A percentile compares a stretch with the other conserved stretches of the same genome.
These are phyloP conservation scores for Phylloscopus trochiloides DNA, from an alignment of 2,113 vertebrate genomes.

Conservation along the genomic window DNA sequence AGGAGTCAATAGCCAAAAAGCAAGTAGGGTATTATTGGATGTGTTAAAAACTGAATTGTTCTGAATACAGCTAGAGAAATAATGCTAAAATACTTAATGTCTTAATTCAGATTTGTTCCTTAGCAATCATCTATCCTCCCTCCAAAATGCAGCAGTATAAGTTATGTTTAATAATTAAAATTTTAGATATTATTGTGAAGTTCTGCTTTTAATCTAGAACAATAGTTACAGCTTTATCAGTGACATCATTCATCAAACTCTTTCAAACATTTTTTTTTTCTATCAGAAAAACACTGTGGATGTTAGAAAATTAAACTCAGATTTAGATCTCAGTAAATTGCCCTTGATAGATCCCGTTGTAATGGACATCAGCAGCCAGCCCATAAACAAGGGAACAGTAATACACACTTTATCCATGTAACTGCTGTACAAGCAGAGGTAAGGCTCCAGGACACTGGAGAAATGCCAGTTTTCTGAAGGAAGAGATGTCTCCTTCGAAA, in stretches of 20 bases:
- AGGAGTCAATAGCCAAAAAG: background rate
- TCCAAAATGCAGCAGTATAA: background rate
- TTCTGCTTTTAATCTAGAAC: slow-evolving; percentile 11
- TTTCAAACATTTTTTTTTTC: background rate
- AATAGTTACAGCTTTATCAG: background rate
- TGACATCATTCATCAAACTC: background rate
- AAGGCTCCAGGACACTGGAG: background rate
- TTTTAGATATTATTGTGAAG: background rate
- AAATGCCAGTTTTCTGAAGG: background rate
- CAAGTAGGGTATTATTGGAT: background rate
- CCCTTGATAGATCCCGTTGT: background rate
- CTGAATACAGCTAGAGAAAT: background rate
- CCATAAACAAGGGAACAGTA: background rate
- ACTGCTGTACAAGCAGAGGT: background rate
- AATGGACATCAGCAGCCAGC: background rate
- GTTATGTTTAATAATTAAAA: slow-evolving; percentile 31
- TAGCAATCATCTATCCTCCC: background rate
- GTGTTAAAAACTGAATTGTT: background rate
- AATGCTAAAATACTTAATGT: slow-evolving; percentile 3
- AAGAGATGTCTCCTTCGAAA: background rate
- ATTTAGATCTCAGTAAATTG: background rate
- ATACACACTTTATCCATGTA: background rate
- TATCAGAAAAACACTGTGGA: background rate
- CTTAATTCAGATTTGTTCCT: slow-evolving; percentile 8
- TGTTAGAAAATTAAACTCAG: background rate